These are phyloP conservation scores for Andrena fulva DNA, from an alignment of 2,888 invertebrate genomes.

Conservation along the genomic window DNA sequence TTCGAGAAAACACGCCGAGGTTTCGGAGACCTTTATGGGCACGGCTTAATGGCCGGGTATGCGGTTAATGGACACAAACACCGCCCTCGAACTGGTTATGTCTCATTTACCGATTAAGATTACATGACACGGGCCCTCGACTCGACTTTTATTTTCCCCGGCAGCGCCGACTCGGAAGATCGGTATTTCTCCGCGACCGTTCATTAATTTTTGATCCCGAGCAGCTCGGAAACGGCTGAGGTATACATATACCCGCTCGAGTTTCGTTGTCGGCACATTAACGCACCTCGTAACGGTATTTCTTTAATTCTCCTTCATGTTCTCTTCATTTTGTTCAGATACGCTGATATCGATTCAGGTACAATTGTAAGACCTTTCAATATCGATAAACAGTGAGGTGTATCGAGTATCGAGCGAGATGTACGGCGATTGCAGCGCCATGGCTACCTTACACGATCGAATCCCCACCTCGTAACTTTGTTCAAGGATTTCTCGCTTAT, in stretches of 20 bases:
- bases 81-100: conserved; percentile 70
- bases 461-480: conserved; percentile 6
- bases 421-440: conserved; percentile 13
- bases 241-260: not conserved
- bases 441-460: not conserved
- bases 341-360: too few relatives aligned
- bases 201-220: conserved; percentile 54
- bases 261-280: conserved; percentile 16
- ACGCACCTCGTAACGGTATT: conserved; percentile 2
- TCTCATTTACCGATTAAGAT: conserved; percentile 72
- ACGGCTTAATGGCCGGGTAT: conserved; percentile 68
- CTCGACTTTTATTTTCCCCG: conserved; percentile 50
- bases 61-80: conserved; percentile 70
- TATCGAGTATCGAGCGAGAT: too few relatives aligned
- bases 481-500: not conserved
- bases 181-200: conserved; percentile 35
- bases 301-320: not conserved
- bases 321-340: not conserved
- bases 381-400: too few relatives aligned
- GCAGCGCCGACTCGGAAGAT: conserved; percentile 2
- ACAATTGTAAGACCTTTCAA: too few relatives aligned
- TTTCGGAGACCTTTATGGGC: conserved; percentile 64
- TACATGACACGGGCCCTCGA: conserved; percentile 63
- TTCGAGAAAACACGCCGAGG: conserved; percentile 63
- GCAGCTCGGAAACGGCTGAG: not conserved